A percentile compares a stretch with the other conserved stretches of the same genome.
phyloP scores from a whole-genome alignment of 2,797 vertebrate genomes.

The Notamacropus eugenii region DNA sequence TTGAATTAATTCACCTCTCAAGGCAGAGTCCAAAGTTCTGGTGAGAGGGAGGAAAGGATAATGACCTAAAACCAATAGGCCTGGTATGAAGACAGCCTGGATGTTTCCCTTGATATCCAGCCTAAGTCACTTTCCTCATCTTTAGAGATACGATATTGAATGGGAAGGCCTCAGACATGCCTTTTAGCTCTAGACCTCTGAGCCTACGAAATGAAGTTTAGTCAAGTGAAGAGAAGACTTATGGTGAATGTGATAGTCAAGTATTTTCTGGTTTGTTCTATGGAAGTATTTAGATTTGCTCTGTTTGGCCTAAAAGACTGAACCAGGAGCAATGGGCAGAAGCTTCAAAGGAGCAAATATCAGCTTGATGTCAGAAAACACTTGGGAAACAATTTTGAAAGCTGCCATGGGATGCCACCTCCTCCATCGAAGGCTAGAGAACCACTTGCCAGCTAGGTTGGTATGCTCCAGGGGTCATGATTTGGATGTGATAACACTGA shows the following conservation, averaged over 20 bases:
- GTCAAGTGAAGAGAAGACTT: neutral
- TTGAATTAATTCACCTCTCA: neutral
- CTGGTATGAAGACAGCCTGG: neutral
- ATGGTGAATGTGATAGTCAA: neutral
- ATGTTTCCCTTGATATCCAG: neutral
- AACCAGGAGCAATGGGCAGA: neutral
- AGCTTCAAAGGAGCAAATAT: neutral
- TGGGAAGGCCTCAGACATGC: neutral
- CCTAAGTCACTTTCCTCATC: neutral
- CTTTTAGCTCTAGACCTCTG: neutral
- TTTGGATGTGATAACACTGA: neutral
- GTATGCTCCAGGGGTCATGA: neutral
- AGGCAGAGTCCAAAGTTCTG: neutral
- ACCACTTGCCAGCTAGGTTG: neutral
- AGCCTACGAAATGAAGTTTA: neutral
- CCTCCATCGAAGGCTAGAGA: neutral
- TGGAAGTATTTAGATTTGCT: neutral
- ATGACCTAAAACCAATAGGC: neutral
- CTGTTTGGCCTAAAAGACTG: neutral
- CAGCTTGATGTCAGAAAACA: neutral
- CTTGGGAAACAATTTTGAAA: neutral
- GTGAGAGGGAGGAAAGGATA: neutral
- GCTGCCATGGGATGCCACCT: neutral
- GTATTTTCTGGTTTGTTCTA: neutral
- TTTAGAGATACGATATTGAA: neutral